A percentile compares a stretch with the other conserved stretches of the same genome.
These are phyloP conservation scores for Microctonus brassicae DNA, from an alignment of 2,888 invertebrate genomes.

Conservation along the genomic window DNA sequence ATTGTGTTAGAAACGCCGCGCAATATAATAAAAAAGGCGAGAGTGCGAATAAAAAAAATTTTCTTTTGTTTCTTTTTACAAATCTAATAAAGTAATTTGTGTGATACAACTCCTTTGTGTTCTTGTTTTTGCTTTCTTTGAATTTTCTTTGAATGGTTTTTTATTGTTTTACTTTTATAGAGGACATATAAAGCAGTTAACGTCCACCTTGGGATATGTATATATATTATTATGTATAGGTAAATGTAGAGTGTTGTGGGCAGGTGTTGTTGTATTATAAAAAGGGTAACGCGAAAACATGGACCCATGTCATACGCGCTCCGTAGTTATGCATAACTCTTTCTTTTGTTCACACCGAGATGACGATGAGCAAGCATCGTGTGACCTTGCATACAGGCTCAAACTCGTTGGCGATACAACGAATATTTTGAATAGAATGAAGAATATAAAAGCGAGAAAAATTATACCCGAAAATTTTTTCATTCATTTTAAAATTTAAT, in stretches of 20 bases:
- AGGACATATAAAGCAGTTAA: too few species aligned
- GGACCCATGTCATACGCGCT: slow-evolving; percentile 8
- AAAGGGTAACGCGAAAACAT: slow-evolving; percentile 13
- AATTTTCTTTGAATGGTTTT: background rate
- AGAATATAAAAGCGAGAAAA: background rate
- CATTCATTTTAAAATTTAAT: too few species aligned
- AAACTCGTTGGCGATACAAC: slow-evolving; percentile 20
- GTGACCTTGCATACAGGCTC: slow-evolving; percentile 6
- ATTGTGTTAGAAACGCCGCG: too few species aligned
- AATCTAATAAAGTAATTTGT: too few species aligned
- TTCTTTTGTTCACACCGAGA: slow-evolving; percentile 25
- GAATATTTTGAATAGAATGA: background rate
- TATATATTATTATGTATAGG: too few species aligned
- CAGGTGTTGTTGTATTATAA: slow-evolving; percentile 31
- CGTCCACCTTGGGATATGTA: too few species aligned
- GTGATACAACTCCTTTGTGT: too few species aligned
- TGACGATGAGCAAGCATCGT: background rate
- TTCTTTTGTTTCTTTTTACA: slow-evolving; percentile 12
- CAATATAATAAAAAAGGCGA: too few species aligned
- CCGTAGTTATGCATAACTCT: slow-evolving; percentile 21
- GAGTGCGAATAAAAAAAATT: background rate
- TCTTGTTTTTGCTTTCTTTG: background rate
- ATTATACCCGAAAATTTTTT: too few species aligned
- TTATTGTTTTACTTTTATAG: too few species aligned
- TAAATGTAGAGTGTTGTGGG: background rate